These are phyloP conservation scores for Chrysodeixis includens DNA, from an alignment of 2,888 invertebrate genomes.

Conservation along the genomic window DNA sequence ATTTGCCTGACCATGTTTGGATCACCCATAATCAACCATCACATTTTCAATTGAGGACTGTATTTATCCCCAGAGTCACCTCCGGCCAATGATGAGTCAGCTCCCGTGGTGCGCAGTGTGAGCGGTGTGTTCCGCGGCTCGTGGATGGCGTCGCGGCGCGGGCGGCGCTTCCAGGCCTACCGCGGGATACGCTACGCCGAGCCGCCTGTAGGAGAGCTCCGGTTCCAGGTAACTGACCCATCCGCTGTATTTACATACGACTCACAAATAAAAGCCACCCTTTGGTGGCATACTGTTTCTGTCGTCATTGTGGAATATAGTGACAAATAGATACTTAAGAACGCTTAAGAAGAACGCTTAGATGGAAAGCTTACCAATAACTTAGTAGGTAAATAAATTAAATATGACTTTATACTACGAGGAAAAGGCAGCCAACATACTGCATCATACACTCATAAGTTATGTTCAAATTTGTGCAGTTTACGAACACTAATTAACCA, in stretches of 20 bases:
- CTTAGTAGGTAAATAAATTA: slow-evolving; percentile 37
- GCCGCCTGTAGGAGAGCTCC: slow-evolving; percentile 74
- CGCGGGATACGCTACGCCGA: slow-evolving; percentile 83
- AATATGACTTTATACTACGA: slow-evolving; percentile 9
- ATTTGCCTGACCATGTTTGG: too few species aligned
- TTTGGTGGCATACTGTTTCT: too few species aligned
- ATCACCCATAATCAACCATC: too few species aligned
- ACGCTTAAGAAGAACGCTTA: background rate
- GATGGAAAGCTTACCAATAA: too few species aligned
- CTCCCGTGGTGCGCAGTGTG: slow-evolving; percentile 51
- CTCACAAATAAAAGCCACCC: too few species aligned
- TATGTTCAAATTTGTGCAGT: background rate
- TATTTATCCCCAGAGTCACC: slow-evolving; percentile 13
- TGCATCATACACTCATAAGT: background rate
- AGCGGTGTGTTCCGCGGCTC: slow-evolving; percentile 79
- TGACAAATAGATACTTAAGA: too few species aligned
- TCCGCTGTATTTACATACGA: background rate
- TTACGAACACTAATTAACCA: too few species aligned
- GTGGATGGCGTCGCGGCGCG: slow-evolving; percentile 75
- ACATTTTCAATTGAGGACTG: too few species aligned
- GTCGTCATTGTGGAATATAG: too few species aligned
- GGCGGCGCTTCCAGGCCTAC: slow-evolving; percentile 80
- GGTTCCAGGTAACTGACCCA: slow-evolving; percentile 81
- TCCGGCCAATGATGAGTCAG: background rate
- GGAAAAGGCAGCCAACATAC: background rate